A percentile compares a stretch with the other conserved stretches of the same genome.
Conservation (phyloP, 2,888 invertebrate species). For the Barypeithes pellucidus region DNA sequence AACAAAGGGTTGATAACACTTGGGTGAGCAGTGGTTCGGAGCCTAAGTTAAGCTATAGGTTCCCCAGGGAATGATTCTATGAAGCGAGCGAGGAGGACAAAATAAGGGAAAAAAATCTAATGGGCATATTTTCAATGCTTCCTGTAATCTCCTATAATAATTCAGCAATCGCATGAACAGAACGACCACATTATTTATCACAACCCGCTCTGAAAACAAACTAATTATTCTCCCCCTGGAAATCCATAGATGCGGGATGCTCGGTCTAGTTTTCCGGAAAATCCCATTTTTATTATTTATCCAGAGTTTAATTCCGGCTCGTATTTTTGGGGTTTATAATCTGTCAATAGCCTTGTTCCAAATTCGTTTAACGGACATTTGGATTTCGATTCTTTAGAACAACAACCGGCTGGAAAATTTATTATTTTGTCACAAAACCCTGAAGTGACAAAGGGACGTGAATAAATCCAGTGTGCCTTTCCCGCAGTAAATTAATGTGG, state of each 20-base stretch:
- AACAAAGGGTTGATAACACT: no score
- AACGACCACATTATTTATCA: not conserved
- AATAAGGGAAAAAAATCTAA: no score
- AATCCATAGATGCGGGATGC: not conserved
- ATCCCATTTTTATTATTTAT: constrained; percentile 34
- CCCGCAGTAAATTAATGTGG: no score
- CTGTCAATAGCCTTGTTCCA: constrained; percentile 47
- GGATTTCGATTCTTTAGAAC: constrained; percentile 43
- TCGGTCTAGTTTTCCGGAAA: constrained; percentile 5
- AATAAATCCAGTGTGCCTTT: not conserved
- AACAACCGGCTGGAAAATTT: constrained; percentile 36
- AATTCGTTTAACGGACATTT: constrained; percentile 45
- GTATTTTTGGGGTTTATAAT: constrained; percentile 42
- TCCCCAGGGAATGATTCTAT: no score
- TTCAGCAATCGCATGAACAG: not conserved
- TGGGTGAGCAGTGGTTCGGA: no score
- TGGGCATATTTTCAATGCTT: no score
- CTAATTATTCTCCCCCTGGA: not conserved
- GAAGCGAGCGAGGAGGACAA: no score
- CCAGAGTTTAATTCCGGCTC: constrained; percentile 34
- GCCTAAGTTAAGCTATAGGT: no score
- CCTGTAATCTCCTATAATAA: no score
- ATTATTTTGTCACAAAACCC: constrained; percentile 32
- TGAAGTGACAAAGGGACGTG: constrained; percentile 27
- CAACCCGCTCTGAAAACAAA: not conserved